These are phyloP conservation scores for Coptodon rendalli DNA, from an alignment of 2,113 vertebrate genomes.

Conservation along the genomic window DNA sequence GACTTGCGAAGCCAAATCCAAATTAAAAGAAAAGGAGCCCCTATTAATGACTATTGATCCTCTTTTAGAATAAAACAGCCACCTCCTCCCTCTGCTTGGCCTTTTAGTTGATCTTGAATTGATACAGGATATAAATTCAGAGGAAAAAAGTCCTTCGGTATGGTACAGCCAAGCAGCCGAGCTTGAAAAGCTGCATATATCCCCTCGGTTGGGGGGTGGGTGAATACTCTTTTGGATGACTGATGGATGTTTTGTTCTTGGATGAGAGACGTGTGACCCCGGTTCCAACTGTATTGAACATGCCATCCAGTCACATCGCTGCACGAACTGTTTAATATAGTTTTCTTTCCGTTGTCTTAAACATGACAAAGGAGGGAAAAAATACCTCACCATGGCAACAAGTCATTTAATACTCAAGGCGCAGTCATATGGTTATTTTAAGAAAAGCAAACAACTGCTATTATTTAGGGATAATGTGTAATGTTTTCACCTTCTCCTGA, in stretches of 20 bases:
- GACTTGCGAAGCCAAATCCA: constrained; percentile 44
- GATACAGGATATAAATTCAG: constrained; percentile 16
- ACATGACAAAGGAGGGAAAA: not conserved
- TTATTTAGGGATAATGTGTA: not conserved
- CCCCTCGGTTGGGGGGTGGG: not conserved
- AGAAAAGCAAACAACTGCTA: not conserved
- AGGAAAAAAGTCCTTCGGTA: constrained; percentile 1
- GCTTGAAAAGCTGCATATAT: not conserved
- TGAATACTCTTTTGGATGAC: not conserved
- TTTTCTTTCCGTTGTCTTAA: not conserved
- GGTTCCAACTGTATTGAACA: not conserved
- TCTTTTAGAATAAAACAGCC: constrained; percentile 52
- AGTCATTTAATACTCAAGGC: not conserved
- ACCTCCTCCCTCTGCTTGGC: constrained; percentile 43
- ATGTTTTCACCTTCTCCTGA: not conserved
- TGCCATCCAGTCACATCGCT: not conserved
- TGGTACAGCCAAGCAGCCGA: not conserved
- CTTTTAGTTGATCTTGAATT: constrained; percentile 34
- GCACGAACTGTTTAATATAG: constrained; percentile 1
- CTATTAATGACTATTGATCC: constrained; percentile 65
- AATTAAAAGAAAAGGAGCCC: constrained; percentile 63
- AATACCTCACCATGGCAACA: constrained; percentile 44
- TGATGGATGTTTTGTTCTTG: not conserved
- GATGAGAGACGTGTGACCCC: not conserved
- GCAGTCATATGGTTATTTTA: constrained; percentile 25